Conservation (phyloP, 2,113 vertebrate genomes). For the Bagarius yarrelli region DNA sequence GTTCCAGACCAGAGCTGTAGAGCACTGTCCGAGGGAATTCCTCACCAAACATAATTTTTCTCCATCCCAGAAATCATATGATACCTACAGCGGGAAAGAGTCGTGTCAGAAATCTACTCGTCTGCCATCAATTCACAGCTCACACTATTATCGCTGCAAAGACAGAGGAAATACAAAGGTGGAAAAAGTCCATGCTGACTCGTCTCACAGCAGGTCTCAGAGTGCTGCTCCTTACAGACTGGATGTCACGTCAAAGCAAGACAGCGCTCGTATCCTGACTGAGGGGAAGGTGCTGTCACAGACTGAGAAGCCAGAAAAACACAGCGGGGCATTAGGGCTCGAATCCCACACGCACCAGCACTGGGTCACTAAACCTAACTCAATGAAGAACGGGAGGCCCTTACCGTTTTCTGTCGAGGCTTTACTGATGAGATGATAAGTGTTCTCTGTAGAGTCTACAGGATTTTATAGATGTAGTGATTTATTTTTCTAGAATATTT, state of each 20-base stretch:
- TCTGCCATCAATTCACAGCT: slow-evolving; percentile 36
- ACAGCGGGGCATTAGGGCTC: slow-evolving; percentile 57
- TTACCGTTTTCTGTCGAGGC: slow-evolving; percentile 72
- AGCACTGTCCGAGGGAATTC: slow-evolving; percentile 38
- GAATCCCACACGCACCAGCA: slow-evolving; percentile 45
- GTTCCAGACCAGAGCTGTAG: slow-evolving; percentile 48
- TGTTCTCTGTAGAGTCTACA: slow-evolving; percentile 1
- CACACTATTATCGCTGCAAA: slow-evolving; percentile 18
- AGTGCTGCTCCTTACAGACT: slow-evolving; percentile 23
- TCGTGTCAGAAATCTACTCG: slow-evolving; percentile 32
- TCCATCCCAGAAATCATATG: slow-evolving; percentile 43
- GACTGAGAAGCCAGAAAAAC: slow-evolving; percentile 36
- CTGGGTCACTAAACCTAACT: slow-evolving; percentile 47
- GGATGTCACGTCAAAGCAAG: slow-evolving; percentile 32
- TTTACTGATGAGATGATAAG: slow-evolving; percentile 69
- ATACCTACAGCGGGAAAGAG: slow-evolving; percentile 23
- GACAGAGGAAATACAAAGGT: slow-evolving; percentile 41
- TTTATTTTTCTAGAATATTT: background rate
- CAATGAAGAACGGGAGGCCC: slow-evolving; percentile 61
- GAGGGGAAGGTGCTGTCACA: slow-evolving; percentile 29
- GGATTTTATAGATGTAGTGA: background rate
- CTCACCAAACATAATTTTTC: slow-evolving; percentile 30
- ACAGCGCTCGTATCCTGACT: slow-evolving; percentile 5
- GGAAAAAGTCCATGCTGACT: slow-evolving; percentile 29
- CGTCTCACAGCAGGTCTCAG: slow-evolving; percentile 11